A percentile compares a stretch with the other conserved stretches of the same genome.
Conservation (phyloP, 2,797 vertebrate species). For the Neosilurus mollespiculum region DNA sequence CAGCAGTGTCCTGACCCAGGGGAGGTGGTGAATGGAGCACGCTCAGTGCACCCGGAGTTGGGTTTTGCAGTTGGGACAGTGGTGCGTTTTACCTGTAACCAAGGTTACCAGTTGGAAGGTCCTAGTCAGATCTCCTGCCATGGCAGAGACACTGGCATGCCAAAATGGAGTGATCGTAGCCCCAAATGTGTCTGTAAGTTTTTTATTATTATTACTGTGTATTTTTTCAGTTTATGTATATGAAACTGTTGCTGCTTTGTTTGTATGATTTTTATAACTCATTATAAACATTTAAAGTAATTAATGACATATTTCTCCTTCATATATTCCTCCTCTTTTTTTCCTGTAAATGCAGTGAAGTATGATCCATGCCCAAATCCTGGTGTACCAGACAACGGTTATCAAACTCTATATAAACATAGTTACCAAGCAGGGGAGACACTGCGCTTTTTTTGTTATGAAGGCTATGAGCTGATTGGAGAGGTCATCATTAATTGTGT, state of each 20-base stretch:
- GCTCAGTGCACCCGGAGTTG: conserved; percentile 80
- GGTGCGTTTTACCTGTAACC: conserved; percentile 88
- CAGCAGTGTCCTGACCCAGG: conserved; percentile 89
- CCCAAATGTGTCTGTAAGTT: conserved; percentile 92
- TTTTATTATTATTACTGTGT: not conserved
- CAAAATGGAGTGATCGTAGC: conserved; percentile 92
- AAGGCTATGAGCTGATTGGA: conserved; percentile 90
- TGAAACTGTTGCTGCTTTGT: not conserved
- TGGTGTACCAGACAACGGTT: conserved; percentile 89
- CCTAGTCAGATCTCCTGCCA: conserved; percentile 87
- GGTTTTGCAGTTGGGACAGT: conserved; percentile 87
- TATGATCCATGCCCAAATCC: conserved; percentile 91
- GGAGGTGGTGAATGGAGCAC: conserved; percentile 86
- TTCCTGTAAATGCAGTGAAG: conserved; percentile 70
- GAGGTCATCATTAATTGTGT: conserved; percentile 90
- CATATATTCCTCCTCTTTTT: conserved; percentile 7
- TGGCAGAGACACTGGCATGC: conserved; percentile 85
- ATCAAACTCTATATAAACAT: conserved; percentile 91
- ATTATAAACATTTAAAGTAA: not conserved
- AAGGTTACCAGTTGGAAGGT: conserved; percentile 89
- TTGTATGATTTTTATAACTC: not conserved
- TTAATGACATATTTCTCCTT: not conserved
- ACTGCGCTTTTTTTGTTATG: conserved; percentile 91
- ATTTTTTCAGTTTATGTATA: not conserved
- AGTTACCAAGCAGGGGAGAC: conserved; percentile 91